Percentiles rank a stretch among this genome's conserved stretches.
These are phyloP conservation scores for Masticophis lateralis DNA, from an alignment of 2,797 vertebrate species.

Conservation along the genomic window DNA sequence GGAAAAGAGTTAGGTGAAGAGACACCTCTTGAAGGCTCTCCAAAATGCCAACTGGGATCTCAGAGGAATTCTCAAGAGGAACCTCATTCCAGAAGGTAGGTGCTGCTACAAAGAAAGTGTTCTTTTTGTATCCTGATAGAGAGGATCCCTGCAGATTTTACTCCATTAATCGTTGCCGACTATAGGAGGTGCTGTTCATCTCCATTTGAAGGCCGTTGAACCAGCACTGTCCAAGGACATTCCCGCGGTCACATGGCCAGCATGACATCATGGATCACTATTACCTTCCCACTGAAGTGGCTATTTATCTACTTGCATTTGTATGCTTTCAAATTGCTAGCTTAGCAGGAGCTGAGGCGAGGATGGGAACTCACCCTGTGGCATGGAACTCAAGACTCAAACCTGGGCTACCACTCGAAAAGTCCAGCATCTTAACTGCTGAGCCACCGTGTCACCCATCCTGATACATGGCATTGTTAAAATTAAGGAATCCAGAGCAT, in stretches of 20 bases:
- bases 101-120: not conserved
- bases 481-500: not conserved
- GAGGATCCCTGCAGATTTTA: not conserved
- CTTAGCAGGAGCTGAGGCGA: not conserved
- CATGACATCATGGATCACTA: not conserved
- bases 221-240: not conserved
- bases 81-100: not conserved
- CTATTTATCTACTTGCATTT: not conserved
- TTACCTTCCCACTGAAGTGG: not conserved
- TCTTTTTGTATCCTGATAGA: not conserved
- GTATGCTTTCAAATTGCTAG: not conserved
- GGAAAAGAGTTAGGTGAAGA: not conserved
- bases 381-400: not conserved
- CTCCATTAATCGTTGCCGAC: not conserved
- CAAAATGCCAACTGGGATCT: not conserved
- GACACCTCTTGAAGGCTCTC: not conserved
- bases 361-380: not conserved
- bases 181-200: not conserved
- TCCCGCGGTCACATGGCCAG: fast-evolving
- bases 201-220: not conserved
- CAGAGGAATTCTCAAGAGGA: not conserved
- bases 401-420: not conserved
- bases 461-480: not conserved
- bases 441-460: not conserved
- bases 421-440: not conserved